Evolutionary conservation across 2,113 vertebrate species (phyloP), one percentile per base, ranked within the genome.

Genomic region (Neolamprologus toae): DNA sequence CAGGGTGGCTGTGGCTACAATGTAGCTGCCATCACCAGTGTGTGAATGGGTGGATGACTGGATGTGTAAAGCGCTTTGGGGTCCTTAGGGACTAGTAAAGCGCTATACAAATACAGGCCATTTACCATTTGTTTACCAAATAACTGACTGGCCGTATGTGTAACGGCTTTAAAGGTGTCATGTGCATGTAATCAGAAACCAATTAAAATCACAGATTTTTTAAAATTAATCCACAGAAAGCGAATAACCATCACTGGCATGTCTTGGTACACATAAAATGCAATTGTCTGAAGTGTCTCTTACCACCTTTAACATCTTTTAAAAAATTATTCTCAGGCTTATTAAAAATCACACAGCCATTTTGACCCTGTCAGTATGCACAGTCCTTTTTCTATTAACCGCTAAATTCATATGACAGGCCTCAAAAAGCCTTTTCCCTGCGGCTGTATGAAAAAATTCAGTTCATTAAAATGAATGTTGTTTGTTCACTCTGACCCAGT

Each of bases 381-480:
- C 68, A 26, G 37, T 45, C 4, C 37, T 45, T 73, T 73, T 73
- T 45, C 21, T 73, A 73, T 73, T 3, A 45, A 73, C 3, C 0
- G 21, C 4, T 45, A 73, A 42, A 73, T 45, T 73, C 66, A 73
- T 45, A 31, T 33, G 55, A 47, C 35, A 55, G 63, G 23, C 45
- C 21, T 66, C 40, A 54, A 31, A 83, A 82, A 9, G n/a, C 16
- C 4, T 53, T 71, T 33, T 79, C 26, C 37, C 45, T 49, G 9
- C 47, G 2, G 49, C 80, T 73, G 82, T 16, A 16, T 82, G 61
- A 31, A 89, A 85, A 91, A 45, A 23, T 61, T 53, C 35, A 81
- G 21, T 84, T 86, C 53, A 83, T 83, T 83, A 23, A 88, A 87
- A 80, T 5, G 8, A 89, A 31, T 6, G 5, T 37, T 73, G 7